Conservation (phyloP, 2,888 invertebrate species). For the Gastracanthus pulcherrimus region DNA sequence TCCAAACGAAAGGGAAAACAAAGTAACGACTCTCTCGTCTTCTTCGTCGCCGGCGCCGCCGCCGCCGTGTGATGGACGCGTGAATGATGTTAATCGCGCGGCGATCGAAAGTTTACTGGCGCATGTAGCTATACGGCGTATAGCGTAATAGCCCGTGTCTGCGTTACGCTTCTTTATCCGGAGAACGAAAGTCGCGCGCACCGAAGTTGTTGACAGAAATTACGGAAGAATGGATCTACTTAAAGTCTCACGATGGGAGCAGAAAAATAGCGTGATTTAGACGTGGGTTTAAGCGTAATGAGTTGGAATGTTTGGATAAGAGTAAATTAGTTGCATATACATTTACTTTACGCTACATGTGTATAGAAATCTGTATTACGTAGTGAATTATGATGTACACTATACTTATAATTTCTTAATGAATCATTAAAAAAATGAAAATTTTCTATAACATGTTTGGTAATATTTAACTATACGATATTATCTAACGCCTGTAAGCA, state of each 20-base stretch:
- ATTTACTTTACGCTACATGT: background rate
- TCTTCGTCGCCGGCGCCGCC: too few species aligned
- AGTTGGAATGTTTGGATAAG: too few species aligned
- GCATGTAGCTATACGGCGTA: background rate
- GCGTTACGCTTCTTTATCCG: background rate
- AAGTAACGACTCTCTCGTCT: too few species aligned
- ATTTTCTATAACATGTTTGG: too few species aligned
- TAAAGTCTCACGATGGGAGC: background rate
- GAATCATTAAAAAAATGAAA: too few species aligned
- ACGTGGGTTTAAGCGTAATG: too few species aligned
- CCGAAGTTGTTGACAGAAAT: background rate
- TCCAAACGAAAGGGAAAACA: too few species aligned
- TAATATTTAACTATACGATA: too few species aligned
- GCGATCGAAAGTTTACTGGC: constrained; percentile 37
- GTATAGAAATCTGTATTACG: too few species aligned
- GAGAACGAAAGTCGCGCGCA: background rate
- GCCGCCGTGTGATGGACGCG: background rate
- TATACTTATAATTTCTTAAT: too few species aligned
- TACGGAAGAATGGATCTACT: background rate
- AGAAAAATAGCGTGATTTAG: background rate
- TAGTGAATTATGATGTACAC: too few species aligned
- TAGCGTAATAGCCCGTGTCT: constrained; percentile 8
- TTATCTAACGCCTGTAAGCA: background rate
- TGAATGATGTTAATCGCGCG: constrained; percentile 28
- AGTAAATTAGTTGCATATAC: background rate